Conservation (phyloP, 2,888 invertebrate genomes). For the Morpho deidamia region DNA sequence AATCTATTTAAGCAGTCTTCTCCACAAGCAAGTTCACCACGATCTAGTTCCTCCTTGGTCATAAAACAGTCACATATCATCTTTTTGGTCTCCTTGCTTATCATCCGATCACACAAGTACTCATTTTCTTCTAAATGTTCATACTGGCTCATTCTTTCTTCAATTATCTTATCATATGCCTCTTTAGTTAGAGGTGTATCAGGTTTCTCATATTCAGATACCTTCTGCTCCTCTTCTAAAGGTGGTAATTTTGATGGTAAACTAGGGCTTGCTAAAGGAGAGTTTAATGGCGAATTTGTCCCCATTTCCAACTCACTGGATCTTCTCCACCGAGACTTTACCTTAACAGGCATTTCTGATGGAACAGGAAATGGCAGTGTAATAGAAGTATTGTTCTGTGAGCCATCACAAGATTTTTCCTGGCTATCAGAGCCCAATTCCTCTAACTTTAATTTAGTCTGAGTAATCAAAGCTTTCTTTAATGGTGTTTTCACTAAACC, state of each 20-base stretch:
- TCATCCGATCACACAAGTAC: slow-evolving; percentile 89
- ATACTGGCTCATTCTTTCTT: slow-evolving; percentile 84
- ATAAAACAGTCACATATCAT: slow-evolving; percentile 98
- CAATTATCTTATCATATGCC: slow-evolving; percentile 70
- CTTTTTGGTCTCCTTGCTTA: slow-evolving; percentile 93
- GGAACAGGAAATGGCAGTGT: slow-evolving; percentile 65
- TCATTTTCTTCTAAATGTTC: slow-evolving; percentile 90
- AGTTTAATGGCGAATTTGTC: slow-evolving; percentile 57
- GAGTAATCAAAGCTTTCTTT: slow-evolving; percentile 67
- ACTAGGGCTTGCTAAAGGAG: slow-evolving; percentile 60
- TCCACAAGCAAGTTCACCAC: slow-evolving; percentile 93
- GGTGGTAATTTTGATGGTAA: slow-evolving; percentile 47
- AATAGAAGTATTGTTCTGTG: slow-evolving; percentile 45
- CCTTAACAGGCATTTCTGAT: slow-evolving; percentile 84
- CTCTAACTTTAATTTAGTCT: slow-evolving; percentile 75
- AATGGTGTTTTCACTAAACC: slow-evolving; percentile 79
- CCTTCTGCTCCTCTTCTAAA: slow-evolving; percentile 38
- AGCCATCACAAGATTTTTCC: slow-evolving; percentile 46
- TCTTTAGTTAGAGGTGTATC: slow-evolving; percentile 50
- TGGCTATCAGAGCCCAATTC: slow-evolving; percentile 79
- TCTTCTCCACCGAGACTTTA: slow-evolving; percentile 87
- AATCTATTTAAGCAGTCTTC: slow-evolving; percentile 97
- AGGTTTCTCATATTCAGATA: slow-evolving; percentile 35
- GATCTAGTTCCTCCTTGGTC: slow-evolving; percentile 90
- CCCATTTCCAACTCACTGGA: slow-evolving; percentile 86